A percentile compares a stretch with the other conserved stretches of the same genome.
Conservation (phyloP, 92 coral and sea anemone genomes). For the Epizoanthus stellaris region DNA sequence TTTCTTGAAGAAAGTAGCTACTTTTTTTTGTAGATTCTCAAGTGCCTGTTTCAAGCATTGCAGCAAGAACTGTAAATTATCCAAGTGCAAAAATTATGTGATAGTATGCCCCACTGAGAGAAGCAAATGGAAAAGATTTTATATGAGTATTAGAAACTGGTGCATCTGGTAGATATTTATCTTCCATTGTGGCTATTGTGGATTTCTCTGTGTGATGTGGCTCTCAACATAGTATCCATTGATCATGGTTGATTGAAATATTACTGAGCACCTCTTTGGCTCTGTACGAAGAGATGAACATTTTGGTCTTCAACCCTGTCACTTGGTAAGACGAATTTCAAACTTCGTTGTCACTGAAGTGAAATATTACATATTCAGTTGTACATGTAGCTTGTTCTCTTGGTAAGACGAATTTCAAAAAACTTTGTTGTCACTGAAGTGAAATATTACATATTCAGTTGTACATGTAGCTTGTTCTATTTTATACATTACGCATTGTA, state of each 20-base stretch:
- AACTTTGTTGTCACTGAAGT: not conserved
- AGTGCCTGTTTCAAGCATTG: not conserved
- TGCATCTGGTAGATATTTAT: conserved; percentile 26
- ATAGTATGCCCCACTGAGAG: conserved; percentile 13
- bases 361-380: no score
- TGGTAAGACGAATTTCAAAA: conserved; percentile 12
- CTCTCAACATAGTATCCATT: not conserved
- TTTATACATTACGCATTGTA: no score
- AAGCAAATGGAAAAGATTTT: conserved; percentile 24
- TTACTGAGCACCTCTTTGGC: conserved; percentile 6
- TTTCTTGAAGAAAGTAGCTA: not conserved
- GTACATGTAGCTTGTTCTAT: no score
- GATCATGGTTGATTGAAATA: conserved; percentile 18
- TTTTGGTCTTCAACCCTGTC: not conserved
- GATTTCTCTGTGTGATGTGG: conserved; percentile 41
- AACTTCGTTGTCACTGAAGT: not conserved
- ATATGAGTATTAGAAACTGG: conserved; percentile 35
- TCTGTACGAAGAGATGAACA: not conserved
- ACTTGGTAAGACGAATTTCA: conserved; percentile 13
- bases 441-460: no score
- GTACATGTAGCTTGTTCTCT: no score
- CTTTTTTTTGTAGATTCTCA: not conserved
- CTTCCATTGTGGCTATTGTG: conserved; percentile 40
- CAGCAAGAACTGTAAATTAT: not conserved
- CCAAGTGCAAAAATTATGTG: not conserved